Base-by-base conservation (phyloP, 1,140 invertebrate species). In the Drosophila prosaltans region DNA sequence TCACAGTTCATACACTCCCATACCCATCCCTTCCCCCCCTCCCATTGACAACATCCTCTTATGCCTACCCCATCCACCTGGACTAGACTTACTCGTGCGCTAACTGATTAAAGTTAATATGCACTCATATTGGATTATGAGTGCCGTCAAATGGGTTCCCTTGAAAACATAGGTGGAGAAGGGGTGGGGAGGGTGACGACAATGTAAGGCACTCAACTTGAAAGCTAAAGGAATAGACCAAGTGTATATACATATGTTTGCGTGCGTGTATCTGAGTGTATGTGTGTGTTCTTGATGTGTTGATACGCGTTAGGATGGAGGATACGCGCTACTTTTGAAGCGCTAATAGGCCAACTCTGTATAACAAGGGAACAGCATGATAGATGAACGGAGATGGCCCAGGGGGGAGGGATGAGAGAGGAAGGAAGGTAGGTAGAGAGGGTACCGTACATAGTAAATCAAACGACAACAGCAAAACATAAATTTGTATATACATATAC, bases 21-120 rank as follows among this genome's bases (percentile, higher is more conserved):
- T 16, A 16, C 16, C 16, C 28, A 30, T 30, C 32, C 6, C 32
- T 7, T 3, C 6, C 6, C 32, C 6, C 32, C 6, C 4, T 36
- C 2, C 32, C 32, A 2, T 0, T 30, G 28, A 28, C 40, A 28
- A 4, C 39, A 32, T 1, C 45, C 58, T 30, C 58, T 30, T 7
- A 10, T 10, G 1, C 21, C 26, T 7, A 3, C 51, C 21, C 48
- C 21, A 9, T 30, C 54, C 39, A 7, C 45, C n/a, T 43, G 21
- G 28, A 5, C 61, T 32, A 60, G 74, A 77, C 55, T 40, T 77
- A 70, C 74, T 77, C 74, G 74, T 77, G 74, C 74, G 81, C 81
- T 59, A 88, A 85, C 82, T 88, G 82, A 85, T 85, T 85, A 85
- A 88, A 85, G 79, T 82, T 85, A 85, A 85, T 88, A 85, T 88